Conservation (phyloP, 2,797 vertebrate species). For the Acipenser transmontanus region DNA sequence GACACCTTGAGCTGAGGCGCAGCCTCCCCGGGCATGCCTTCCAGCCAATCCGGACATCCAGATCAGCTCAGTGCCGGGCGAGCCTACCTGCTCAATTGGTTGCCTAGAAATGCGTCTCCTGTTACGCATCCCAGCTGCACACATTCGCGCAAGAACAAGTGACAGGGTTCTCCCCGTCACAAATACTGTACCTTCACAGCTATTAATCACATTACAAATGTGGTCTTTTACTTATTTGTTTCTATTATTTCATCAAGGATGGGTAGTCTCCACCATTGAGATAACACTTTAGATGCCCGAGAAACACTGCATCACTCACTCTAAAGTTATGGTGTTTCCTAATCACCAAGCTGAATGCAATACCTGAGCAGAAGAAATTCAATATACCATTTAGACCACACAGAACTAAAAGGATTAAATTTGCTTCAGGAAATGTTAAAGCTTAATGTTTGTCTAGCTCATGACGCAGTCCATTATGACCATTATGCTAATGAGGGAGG, state of each 20-base stretch:
- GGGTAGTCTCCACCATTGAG: constrained; percentile 27
- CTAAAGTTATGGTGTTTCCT: constrained; percentile 8
- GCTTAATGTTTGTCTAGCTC: not conserved
- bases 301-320: constrained; percentile 26
- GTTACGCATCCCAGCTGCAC: no score
- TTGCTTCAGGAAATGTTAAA: not conserved
- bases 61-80: no score
- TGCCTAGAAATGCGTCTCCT: no score
- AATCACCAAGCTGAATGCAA: constrained; percentile 20
- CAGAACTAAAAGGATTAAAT: constrained; percentile 18
- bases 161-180: no score
- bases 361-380: constrained; percentile 20
- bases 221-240: constrained; percentile 8
- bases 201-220: no score
- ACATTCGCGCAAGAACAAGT: no score
- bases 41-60: no score
- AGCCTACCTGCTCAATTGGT: no score
- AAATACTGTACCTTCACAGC: no score
- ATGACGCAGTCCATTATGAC: constrained; percentile 2
- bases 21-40: no score
- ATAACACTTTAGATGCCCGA: constrained; percentile 25
- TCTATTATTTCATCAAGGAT: constrained; percentile 21
- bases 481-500: not conserved
- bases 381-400: constrained; percentile 26
- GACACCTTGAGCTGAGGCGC: no score